Percentiles rank a stretch among this genome's conserved stretches.
Conservation (phyloP, 92 coral and sea anemone species). For the Anthopleura xanthogrammica region DNA sequence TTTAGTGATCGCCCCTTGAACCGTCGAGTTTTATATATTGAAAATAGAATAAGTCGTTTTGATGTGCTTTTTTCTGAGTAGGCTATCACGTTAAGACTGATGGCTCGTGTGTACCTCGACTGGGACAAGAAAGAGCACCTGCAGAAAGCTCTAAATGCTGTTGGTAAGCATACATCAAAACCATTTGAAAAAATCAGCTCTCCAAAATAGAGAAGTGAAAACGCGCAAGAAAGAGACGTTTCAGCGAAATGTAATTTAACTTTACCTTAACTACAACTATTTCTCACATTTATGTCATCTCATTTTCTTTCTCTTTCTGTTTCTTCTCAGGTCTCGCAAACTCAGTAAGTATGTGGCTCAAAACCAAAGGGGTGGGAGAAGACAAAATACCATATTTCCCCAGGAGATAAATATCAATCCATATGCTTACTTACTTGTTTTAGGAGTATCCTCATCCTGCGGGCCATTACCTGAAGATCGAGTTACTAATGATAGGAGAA, state of each 20-base stretch:
- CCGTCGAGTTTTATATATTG: too few relatives aligned
- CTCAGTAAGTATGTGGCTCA: slow-evolving; percentile 73
- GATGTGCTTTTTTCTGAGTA: slow-evolving; percentile 11
- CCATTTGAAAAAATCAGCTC: not conserved
- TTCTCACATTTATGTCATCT: not conserved
- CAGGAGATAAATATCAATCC: not conserved
- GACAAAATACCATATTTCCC: not conserved
- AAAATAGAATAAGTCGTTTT: too few relatives aligned
- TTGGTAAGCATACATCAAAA: slow-evolving; percentile 51
- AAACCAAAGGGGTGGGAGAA: not conserved
- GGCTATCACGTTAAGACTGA: slow-evolving; percentile 85
- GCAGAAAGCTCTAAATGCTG: slow-evolving; percentile 92
- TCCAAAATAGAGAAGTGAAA: not conserved
- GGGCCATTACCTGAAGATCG: slow-evolving; percentile 90
- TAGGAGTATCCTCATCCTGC: slow-evolving; percentile 95
- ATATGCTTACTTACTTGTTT: not conserved
- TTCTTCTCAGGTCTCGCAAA: slow-evolving; percentile 85
- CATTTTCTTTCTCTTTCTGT: not conserved
- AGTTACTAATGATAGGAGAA: slow-evolving; percentile 67
- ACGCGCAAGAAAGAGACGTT: too few relatives aligned
- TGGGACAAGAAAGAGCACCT: slow-evolving; percentile 85
- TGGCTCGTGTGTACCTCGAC: slow-evolving; percentile 94
- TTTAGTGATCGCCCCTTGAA: not conserved
- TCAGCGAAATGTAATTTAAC: not conserved
- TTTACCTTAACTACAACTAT: not conserved